phyloP scores from a whole-genome alignment of 1,140 invertebrate genomes.

The Drosophila navojoa region DNA sequence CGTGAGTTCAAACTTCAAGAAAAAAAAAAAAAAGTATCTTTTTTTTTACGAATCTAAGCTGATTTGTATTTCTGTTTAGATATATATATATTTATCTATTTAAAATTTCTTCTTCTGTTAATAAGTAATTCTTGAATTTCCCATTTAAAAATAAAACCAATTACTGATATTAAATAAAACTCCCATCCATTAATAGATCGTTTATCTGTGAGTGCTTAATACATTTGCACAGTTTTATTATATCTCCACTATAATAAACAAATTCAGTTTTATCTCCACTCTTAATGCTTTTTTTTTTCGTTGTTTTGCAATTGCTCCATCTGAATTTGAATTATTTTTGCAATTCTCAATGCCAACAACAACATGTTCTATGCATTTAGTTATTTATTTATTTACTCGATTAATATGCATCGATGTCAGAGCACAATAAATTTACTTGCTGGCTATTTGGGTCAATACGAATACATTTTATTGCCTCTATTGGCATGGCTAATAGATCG shows the following conservation, averaged over 20 bases:
- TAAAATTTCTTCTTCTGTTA: neutral
- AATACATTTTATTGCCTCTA: constrained; percentile 27
- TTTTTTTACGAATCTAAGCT: neutral
- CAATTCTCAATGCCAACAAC: constrained; percentile 18
- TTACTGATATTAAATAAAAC: no score
- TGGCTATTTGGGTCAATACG: constrained; percentile 57
- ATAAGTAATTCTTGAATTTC: no score
- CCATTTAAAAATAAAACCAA: no score
- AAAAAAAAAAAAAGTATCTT: no score
- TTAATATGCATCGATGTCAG: constrained; percentile 35
- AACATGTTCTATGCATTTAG: constrained; percentile 44
- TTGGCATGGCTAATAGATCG: neutral
- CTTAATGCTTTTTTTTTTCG: neutral
- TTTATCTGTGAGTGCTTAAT: no score
- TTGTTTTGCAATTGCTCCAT: neutral
- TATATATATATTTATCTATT: neutral
- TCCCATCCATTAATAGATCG: no score
- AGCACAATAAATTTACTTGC: constrained; percentile 46
- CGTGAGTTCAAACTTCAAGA: no score
- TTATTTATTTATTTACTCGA: constrained; percentile 40
- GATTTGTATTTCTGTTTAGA: neutral
- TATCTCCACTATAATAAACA: no score
- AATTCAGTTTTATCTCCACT: no score
- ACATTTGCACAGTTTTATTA: no score
- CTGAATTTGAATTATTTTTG: constrained; percentile 27